Base-by-base conservation (phyloP, 2,888 invertebrate genomes). In the Eumacrocentrus americanus region DNA sequence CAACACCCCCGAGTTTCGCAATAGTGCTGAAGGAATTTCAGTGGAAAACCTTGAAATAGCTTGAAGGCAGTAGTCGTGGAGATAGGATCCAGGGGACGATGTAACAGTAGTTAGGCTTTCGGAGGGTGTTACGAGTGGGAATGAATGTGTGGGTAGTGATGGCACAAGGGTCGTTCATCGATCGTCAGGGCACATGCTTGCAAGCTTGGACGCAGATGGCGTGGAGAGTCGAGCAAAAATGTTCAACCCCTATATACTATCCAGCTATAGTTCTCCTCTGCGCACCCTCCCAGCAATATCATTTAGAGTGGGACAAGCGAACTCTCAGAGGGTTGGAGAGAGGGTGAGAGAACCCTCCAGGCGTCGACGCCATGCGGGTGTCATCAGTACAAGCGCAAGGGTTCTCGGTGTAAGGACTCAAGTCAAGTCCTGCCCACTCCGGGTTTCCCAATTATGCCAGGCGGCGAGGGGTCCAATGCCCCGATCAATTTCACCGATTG, bases 391-490 rank as follows among this genome's bases (percentile, higher is more conserved):
- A 74, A 77, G 77, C 72, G 75, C 74, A 75, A 68, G 68, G 69
- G 74, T 78, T 73, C 74, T 74, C 68, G 71, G 72, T 71, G 67
- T 71, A 74, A 75, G 78, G 78, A 77, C 76, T 65, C 63, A 72
- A 29, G 67, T 71, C 72, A 58, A 60, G 60, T 66, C 66, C 64
- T 61, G 58, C 72, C 76, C 70, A 67, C 64, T 62, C 71, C 71
- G 72, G 73, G 72, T 70, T 60, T 54, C 62, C 62, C 25, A 71
- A 76, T 66, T 62, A 80, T 79, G 80, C 72, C 77, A 77, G 80
- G 80, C 79, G 80, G 80, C 78, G 79, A 79, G 80, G 80, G 80
- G 80, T 78, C 74, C 60, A 64, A 66, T 59, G 64, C 74, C 72
- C 71, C 73, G 69, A 74, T 75, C 71, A 73, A 77, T 74, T 70